Conservation (phyloP, 2,797 vertebrate species). For the Macrochelys suwanniensis region DNA sequence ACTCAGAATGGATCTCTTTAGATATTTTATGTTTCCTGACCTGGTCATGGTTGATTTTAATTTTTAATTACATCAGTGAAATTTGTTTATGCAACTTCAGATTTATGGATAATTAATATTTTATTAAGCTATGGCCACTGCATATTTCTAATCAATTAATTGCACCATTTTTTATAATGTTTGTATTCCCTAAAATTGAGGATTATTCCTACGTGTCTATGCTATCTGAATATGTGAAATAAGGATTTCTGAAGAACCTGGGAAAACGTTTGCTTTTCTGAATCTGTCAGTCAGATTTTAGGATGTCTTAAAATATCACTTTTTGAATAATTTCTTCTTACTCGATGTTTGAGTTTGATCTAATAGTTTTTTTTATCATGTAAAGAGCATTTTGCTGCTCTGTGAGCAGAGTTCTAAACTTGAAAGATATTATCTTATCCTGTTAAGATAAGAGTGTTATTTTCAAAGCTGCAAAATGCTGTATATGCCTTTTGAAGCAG, state of each 20-base stretch:
- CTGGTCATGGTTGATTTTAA: slow-evolving; percentile 71
- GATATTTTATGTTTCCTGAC: slow-evolving; percentile 57
- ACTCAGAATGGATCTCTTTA: slow-evolving; percentile 71
- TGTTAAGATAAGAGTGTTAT: slow-evolving; percentile 68
- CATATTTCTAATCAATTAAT: slow-evolving; percentile 28
- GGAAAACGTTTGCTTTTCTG: slow-evolving; percentile 5
- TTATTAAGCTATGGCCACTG: slow-evolving; percentile 16
- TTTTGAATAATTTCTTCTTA: background rate
- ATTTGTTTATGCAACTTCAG: slow-evolving; percentile 35
- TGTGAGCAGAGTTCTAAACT: slow-evolving; percentile 34
- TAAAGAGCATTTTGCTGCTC: slow-evolving; percentile 45
- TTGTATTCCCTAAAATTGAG: background rate
- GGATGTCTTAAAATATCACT: background rate
- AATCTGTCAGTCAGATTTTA: background rate
- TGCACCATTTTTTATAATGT: background rate
- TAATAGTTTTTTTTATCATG: background rate
- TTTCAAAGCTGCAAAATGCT: slow-evolving; percentile 47
- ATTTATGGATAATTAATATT: slow-evolving; percentile 37
- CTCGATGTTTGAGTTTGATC: background rate
- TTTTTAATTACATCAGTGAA: slow-evolving; percentile 71
- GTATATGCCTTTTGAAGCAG: slow-evolving; percentile 63
- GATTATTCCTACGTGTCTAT: background rate
- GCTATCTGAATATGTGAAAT: background rate
- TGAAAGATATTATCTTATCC: slow-evolving; percentile 35
- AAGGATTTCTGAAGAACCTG: slow-evolving; percentile 13